phyloP scores from a whole-genome alignment of 92 coral and sea anemone species.

The Siderastrea radians region DNA sequence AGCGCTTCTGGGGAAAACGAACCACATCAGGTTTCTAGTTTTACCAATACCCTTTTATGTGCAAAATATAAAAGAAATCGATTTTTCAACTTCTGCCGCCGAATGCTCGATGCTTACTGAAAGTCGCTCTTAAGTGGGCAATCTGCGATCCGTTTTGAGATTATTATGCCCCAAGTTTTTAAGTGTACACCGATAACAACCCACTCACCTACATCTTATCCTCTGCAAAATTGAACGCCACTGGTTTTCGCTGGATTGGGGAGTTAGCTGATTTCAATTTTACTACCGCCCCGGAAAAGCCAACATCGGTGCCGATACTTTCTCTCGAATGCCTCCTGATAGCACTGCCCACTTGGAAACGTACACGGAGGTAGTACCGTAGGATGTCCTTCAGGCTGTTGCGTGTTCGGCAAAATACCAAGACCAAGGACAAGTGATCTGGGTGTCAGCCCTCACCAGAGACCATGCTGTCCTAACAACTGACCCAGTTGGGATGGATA shows the following conservation, averaged over 20 bases:
- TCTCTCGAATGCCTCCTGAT: slow-evolving; percentile 31
- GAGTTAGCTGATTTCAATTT: slow-evolving; percentile 67
- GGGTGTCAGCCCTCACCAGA: slow-evolving; percentile 50
- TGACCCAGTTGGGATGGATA: slow-evolving; percentile 28
- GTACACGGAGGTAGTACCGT: no score
- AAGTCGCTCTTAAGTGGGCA: slow-evolving; percentile 71
- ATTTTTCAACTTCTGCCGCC: no score
- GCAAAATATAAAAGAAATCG: no score
- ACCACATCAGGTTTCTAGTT: no score
- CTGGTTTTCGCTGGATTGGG: slow-evolving; percentile 64
- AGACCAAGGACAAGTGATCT: slow-evolving; percentile 57
- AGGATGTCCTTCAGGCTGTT: slow-evolving; percentile 36
- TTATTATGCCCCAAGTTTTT: slow-evolving; percentile 38
- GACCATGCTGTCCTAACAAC: slow-evolving; percentile 12
- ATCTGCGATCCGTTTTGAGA: slow-evolving; percentile 52
- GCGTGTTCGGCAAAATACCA: slow-evolving; percentile 50
- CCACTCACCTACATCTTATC: slow-evolving; percentile 62
- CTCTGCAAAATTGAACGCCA: slow-evolving; percentile 57
- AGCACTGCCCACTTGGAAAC: slow-evolving; percentile 27
- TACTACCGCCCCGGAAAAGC: slow-evolving; percentile 55
- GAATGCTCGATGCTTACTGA: no score
- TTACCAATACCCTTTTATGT: no score
- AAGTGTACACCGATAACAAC: slow-evolving; percentile 58
- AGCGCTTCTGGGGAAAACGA: no score
- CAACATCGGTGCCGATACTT: slow-evolving; percentile 41